Percentiles rank a stretch among this genome's conserved stretches.
Evolutionary conservation across 2,797 vertebrate species (phyloP).

Genomic region (Melopsittacus undulatus): DNA sequence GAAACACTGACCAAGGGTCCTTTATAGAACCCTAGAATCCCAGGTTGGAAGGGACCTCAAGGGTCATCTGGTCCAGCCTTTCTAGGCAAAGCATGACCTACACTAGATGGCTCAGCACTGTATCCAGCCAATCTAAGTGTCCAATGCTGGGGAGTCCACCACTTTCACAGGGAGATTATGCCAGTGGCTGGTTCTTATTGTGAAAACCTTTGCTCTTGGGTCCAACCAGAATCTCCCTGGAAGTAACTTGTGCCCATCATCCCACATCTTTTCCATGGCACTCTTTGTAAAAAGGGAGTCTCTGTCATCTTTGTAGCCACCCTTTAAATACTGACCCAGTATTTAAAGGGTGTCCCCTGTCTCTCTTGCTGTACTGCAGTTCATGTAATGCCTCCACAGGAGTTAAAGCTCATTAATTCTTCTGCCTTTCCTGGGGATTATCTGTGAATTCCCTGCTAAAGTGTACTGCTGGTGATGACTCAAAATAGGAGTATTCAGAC

Average conservation of each 20-base stretch:
- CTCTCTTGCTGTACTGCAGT: background rate
- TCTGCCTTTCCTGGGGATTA: background rate
- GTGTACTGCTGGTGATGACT: background rate
- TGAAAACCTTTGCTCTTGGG: background rate
- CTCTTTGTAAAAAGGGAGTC: background rate
- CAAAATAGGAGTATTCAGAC: background rate
- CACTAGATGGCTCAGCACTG: background rate
- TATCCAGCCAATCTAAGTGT: background rate
- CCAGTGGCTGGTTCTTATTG: background rate
- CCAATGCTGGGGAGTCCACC: background rate
- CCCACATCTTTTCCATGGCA: background rate
- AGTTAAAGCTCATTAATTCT: background rate
- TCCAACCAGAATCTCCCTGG: background rate
- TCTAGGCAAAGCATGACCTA: background rate
- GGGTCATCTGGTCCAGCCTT: background rate
- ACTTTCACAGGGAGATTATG: background rate
- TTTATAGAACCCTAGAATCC: background rate
- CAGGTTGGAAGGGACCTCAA: background rate
- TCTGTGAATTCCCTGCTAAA: background rate
- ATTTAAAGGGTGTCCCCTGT: background rate
- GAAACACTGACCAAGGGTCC: background rate
- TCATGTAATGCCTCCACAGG: background rate
- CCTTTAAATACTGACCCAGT: background rate
- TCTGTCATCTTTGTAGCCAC: background rate
- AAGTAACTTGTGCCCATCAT: background rate